These are phyloP conservation scores for Formicarius rufipectus DNA, from an alignment of 2,113 vertebrate genomes.

Conservation along the genomic window DNA sequence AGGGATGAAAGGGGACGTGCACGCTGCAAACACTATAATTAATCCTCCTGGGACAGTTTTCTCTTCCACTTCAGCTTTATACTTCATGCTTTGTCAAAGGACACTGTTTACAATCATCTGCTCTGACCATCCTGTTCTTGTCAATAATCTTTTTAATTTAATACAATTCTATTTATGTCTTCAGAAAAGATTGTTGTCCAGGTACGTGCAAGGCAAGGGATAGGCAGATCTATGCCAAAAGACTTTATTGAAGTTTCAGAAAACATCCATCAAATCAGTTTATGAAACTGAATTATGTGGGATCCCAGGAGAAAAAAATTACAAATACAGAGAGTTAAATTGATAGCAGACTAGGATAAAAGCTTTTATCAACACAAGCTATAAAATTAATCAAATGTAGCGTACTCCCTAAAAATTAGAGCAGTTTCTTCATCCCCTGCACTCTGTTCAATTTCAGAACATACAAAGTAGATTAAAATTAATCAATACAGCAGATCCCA, in stretches of 20 bases:
- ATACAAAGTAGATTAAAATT: constrained; percentile 40
- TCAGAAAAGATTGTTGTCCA: neutral
- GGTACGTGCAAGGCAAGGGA: constrained; percentile 33
- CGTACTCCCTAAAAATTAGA: constrained; percentile 16
- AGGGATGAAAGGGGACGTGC: neutral
- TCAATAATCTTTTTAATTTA: constrained; percentile 27
- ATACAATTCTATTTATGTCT: neutral
- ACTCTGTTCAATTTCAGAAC: constrained; percentile 10
- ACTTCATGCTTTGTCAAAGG: neutral
- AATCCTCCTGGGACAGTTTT: neutral
- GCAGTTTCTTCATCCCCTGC: neutral
- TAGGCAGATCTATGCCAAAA: constrained; percentile 17
- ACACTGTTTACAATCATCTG: neutral
- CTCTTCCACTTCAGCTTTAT: neutral
- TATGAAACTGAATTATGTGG: constrained; percentile 20
- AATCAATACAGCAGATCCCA: constrained; percentile 16
- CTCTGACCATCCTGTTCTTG: constrained; percentile 20
- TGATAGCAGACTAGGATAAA: constrained; percentile 53
- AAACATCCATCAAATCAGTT: neutral
- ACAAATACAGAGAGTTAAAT: constrained; percentile 20
- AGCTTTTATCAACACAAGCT: constrained; percentile 38
- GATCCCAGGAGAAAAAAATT: constrained; percentile 20
- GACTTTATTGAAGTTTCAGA: constrained; percentile 20
- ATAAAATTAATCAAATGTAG: constrained; percentile 37
- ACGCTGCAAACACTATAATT: neutral